Base-by-base conservation (phyloP, 1,140 invertebrate species). In the Chrysoperla carnea region DNA sequence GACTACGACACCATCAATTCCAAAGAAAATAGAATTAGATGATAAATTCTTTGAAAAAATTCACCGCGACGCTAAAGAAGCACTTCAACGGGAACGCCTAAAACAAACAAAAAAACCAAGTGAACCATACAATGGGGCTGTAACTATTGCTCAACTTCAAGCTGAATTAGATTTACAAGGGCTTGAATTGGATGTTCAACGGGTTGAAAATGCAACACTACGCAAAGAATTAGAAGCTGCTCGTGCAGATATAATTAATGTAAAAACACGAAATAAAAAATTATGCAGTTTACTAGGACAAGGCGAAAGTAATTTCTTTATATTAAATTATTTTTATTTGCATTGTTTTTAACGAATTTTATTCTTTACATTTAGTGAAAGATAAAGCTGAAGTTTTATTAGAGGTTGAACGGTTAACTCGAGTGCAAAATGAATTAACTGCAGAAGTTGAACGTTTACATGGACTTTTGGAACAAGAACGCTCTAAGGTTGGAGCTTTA, bases 261-360 rank as follows among this genome's bases (percentile, higher is more conserved):
- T 84, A 1, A 86, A 84, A 58, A 69, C 71, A 41, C 72, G 82
- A 52, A 85, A 84, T 61, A 81, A 76, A 57, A 81, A 79, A 46
- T 59, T 87, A 2, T 84, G 76, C 62, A 72, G 73, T 52, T 82
- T 84, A 56, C 60, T 85, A 44, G 72, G 71, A n/a, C 74, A 80
- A 50, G 80, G 78, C 40, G 81, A 85, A 70, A 84, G 81, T 84
- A 67, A 73, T 73, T 64, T 36, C 46, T 42, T 49, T 23, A 23
- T 11, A 33, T 44, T 46, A 37, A 36, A 13, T 14, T 40, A 29
- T 42, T 38, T 47, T 43, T 39, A 36, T 8, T 17, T 6, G 6
- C 41, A 31, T 14, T 9, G 31, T 41, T 29, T 42, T 29, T 45
- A 17, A 36, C 40, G 8, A 15, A 42, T 29, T 36, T 13, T 23